Conservation (phyloP, 2,797 vertebrate genomes). For the Sebastes oblongus region DNA sequence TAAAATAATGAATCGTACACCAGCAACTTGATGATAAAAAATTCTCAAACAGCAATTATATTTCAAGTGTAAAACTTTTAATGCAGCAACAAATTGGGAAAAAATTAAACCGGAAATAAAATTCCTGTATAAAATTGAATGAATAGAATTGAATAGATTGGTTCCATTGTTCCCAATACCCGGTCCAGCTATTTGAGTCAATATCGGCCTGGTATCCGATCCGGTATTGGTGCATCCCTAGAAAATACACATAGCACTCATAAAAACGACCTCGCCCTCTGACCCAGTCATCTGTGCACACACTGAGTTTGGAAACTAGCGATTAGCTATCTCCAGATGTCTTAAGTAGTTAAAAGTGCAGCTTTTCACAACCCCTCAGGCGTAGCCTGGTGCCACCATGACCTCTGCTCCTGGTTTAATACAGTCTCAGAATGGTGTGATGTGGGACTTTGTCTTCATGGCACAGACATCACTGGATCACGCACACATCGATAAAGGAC, state of each 20-base stretch:
- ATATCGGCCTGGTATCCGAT: rapidly evolving
- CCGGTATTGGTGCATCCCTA: too few species aligned
- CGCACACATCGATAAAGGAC: neutral
- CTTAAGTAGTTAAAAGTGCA: neutral
- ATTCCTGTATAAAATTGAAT: too few species aligned
- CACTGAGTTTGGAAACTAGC: conserved; percentile 15
- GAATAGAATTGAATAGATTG: too few species aligned
- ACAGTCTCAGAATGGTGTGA: neutral
- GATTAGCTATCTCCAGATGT: conserved; percentile 4
- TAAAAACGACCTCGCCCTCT: neutral
- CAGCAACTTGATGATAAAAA: too few species aligned
- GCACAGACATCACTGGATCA: neutral
- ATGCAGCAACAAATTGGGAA: too few species aligned
- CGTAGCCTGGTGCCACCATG: neutral
- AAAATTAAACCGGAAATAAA: too few species aligned
- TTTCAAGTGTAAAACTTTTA: too few species aligned
- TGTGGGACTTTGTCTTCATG: neutral
- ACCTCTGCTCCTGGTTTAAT: conserved; percentile 44
- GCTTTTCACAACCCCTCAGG: conserved; percentile 25
- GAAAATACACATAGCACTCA: neutral
- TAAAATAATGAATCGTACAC: too few species aligned
- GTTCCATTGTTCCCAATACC: too few species aligned
- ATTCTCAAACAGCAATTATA: too few species aligned
- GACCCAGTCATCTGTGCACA: conserved; percentile 39
- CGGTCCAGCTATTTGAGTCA: too few species aligned